phyloP scores from a whole-genome alignment of 2,113 vertebrate species.

The Xiphophorus hellerii region DNA sequence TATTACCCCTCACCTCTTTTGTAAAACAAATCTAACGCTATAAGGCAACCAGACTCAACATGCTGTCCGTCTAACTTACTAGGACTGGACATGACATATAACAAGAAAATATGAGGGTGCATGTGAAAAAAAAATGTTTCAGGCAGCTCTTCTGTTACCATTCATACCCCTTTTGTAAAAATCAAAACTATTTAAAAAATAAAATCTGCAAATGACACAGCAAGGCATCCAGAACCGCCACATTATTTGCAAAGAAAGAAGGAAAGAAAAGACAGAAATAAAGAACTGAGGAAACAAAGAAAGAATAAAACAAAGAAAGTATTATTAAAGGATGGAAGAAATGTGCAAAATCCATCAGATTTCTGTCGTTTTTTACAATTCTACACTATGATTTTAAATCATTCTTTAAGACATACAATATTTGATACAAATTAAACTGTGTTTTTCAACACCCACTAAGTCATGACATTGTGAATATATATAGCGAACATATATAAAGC shows the following conservation, averaged over 20 bases:
- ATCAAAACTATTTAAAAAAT: too few species aligned
- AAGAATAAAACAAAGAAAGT: too few species aligned
- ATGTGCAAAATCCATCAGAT: background rate
- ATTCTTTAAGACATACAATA: background rate
- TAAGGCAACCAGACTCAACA: background rate
- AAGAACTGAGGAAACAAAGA: too few species aligned
- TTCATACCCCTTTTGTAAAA: background rate
- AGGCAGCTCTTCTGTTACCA: background rate
- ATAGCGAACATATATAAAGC: background rate
- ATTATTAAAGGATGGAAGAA: background rate
- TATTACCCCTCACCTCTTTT: background rate
- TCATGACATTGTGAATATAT: conserved; percentile 23
- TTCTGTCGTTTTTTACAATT: too few species aligned
- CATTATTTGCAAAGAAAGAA: too few species aligned
- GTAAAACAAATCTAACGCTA: background rate
- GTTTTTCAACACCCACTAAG: background rate
- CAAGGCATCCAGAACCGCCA: background rate
- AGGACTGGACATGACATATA: background rate
- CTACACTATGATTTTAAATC: too few species aligned
- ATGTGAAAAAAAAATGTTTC: background rate
- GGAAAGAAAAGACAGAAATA: too few species aligned
- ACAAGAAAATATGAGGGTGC: background rate
- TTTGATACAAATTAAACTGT: background rate
- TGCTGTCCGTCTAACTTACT: background rate
- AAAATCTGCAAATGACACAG: background rate